Conservation (phyloP, 2,113 vertebrate species). For the Tachuris rubrigastra region DNA sequence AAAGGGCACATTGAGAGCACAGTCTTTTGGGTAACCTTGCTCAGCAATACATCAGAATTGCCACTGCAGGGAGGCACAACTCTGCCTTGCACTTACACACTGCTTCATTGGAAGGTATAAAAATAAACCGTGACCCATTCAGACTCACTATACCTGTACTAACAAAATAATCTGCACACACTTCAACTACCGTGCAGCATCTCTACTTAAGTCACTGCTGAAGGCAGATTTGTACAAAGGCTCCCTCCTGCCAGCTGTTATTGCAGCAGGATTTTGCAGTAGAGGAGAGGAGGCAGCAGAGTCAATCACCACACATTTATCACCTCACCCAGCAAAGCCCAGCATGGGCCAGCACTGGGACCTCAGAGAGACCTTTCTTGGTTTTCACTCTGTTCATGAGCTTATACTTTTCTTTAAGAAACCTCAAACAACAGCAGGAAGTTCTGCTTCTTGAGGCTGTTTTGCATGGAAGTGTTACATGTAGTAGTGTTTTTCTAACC, state of each 20-base stretch:
- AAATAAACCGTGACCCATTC: not conserved
- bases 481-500: not conserved
- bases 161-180: not conserved
- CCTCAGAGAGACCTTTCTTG: not conserved
- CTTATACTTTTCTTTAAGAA: not conserved
- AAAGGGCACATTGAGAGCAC: not conserved
- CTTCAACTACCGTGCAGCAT: not conserved
- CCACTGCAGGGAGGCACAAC: not conserved
- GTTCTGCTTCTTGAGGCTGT: not conserved
- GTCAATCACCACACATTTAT: not conserved
- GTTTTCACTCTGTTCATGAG: not conserved
- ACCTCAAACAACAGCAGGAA: not conserved
- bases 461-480: not conserved
- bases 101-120: not conserved
- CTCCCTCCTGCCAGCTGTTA: not conserved
- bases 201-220: not conserved
- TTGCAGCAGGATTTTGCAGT: not conserved
- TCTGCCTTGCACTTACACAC: not conserved
- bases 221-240: not conserved
- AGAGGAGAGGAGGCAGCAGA: not conserved
- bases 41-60: not conserved
- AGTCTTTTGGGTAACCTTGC: not conserved
- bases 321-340: not conserved
- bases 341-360: accelerated
- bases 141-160: not conserved